Conservation (phyloP, 2,113 vertebrate species). For the Microcebus jonahi region DNA sequence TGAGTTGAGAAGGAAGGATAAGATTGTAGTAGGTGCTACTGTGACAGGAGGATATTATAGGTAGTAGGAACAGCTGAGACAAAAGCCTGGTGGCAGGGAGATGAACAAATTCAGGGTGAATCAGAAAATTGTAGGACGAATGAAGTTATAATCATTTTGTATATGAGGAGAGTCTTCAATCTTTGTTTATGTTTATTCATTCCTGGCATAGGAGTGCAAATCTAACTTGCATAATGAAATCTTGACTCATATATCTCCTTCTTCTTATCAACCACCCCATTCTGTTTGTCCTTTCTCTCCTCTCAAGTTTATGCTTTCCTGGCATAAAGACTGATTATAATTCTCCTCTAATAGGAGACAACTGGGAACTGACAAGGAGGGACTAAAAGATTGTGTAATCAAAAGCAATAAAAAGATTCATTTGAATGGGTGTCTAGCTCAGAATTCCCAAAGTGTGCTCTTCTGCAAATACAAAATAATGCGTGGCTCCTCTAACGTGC, state of each 20-base stretch:
- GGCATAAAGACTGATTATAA: constrained; percentile 49
- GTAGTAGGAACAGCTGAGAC: not conserved
- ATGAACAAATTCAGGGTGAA: not conserved
- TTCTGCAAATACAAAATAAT: constrained; percentile 48
- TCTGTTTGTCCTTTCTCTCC: constrained; percentile 59
- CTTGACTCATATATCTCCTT: constrained; percentile 31
- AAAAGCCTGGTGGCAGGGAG: not conserved
- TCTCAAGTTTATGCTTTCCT: constrained; percentile 55
- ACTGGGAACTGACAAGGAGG: constrained; percentile 56
- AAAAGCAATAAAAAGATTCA: constrained; percentile 63
- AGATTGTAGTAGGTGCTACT: not conserved
- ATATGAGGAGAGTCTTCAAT: not conserved
- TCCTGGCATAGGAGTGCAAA: not conserved
- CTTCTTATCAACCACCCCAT: not conserved
- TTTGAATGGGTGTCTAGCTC: constrained; percentile 50
- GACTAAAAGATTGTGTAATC: constrained; percentile 45
- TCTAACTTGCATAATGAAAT: constrained; percentile 34
- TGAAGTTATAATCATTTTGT: not conserved
- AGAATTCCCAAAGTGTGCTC: constrained; percentile 12
- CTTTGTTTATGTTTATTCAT: constrained; percentile 42
- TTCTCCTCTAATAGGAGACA: constrained; percentile 54
- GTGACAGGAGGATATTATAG: not conserved
- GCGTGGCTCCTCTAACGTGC: not conserved
- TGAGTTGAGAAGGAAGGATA: not conserved
- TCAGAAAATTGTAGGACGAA: not conserved